Evolutionary conservation across 37 sponge, comb jelly and placozoan species (phyloP).

Genomic region (Hormiphora californensis): DNA sequence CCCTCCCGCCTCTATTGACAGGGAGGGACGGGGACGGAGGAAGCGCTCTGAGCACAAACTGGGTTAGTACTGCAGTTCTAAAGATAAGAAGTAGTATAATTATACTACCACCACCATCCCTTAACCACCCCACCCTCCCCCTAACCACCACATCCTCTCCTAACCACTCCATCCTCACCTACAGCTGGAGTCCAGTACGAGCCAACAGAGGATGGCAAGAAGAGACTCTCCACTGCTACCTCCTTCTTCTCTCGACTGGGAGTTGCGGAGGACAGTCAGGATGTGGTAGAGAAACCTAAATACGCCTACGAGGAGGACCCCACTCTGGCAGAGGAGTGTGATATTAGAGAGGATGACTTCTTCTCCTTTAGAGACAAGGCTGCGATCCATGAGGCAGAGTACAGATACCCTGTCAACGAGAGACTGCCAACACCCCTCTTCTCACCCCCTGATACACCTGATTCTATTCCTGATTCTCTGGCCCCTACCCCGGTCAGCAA

Average conservation of each 20-base stretch:
- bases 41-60: constrained; percentile 21
- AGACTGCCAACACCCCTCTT: constrained; percentile 46
- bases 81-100: not conserved
- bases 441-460: constrained; percentile 42
- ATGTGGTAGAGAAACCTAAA: not conserved
- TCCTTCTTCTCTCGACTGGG: too few species aligned
- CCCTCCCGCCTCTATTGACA: constrained; percentile 25
- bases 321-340: not conserved
- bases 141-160: not conserved
- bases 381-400: too few species aligned
- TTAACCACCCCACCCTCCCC: not conserved
- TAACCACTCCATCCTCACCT: not conserved
- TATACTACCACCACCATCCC: not conserved
- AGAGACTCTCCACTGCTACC: not conserved
- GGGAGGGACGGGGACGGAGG: not conserved
- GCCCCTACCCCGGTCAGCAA: constrained; percentile 51
- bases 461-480: constrained; percentile 46
- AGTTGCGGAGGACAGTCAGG: not conserved
- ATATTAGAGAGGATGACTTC: constrained; percentile 48
- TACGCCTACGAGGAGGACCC: constrained; percentile 10
- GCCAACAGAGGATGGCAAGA: constrained; percentile 19
- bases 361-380: constrained; percentile 37
- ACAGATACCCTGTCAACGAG: too few species aligned
- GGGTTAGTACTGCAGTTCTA: too few species aligned
- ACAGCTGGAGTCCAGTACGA: constrained; percentile 3